Base-by-base conservation (phyloP, 1,140 invertebrate genomes). In the Leptinotarsa undecemlineata region DNA sequence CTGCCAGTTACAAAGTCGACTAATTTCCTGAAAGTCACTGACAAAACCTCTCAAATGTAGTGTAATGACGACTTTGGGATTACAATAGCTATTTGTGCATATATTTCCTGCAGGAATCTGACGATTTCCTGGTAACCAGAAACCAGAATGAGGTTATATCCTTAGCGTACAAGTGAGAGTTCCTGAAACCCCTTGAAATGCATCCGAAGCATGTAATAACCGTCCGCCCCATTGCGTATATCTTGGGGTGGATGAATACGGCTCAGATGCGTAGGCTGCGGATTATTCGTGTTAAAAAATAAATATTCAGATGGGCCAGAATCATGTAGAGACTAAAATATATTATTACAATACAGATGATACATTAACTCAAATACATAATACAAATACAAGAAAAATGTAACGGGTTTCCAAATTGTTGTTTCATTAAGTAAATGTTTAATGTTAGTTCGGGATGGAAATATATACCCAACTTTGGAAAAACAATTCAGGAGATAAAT, bases 171-270 rank as follows among this genome's bases (percentile, higher is more conserved):
- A 42, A 26, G 42, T 26, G 23, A 33, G 71, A 73, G 19, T 69
- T 66, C 61, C 23, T 57, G 19, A 42, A 67, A 26, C 66, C 42
- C 66, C n/a, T 19, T 47, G 70, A 60, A 70, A 74, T 61, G 69
- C 74, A 75, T 79, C 72, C 72, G 67, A 72, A 76, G 76, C 78
- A 70, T 79, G 78, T 79, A 79, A 79, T 79, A 79, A 79, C 76
- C 78, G 74, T 77, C 72, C 74, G 68, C 76, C 74, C 74, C 68
- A 72, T 75, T 74, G 71, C 77, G 57, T 69, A 20, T 71, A 68
- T 67, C 64, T 67, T 67, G 64, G 64, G 64, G 64, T 67, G 64
- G 64, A 67, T 67, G 15, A 67, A 15, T 67, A 67, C 8, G 20
- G 42, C 5, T 61, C 61, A 57, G 64, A 67, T 62, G 74, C 42